Evolutionary conservation across 2,113 vertebrate species (phyloP).

Genomic region (Sinocyclocheilus grahami): DNA sequence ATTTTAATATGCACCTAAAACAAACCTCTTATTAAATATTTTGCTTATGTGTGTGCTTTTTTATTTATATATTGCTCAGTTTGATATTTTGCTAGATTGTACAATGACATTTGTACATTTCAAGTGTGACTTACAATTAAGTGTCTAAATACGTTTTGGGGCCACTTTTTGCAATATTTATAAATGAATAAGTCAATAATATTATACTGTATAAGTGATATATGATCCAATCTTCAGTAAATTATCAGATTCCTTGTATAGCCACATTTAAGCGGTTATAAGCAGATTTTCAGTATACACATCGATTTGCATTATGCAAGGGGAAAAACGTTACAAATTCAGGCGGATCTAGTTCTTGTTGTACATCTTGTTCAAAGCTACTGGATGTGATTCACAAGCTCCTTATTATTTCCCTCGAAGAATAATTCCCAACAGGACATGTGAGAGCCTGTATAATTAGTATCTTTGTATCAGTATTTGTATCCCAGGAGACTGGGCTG

Average conservation of each 20-base stretch:
- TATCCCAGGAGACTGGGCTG: neutral
- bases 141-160: neutral
- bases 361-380: neutral
- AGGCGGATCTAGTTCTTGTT: neutral
- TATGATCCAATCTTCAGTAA: neutral
- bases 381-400: constrained; percentile 3
- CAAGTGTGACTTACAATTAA: neutral
- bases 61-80: no score
- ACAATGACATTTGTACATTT: no score
- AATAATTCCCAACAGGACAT: neutral
- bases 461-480: constrained; percentile 2
- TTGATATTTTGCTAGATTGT: no score
- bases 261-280: neutral
- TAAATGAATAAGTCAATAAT: neutral
- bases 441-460: neutral
- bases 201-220: neutral
- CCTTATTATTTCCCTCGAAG: neutral
- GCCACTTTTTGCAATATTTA: neutral
- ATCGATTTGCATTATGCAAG: neutral
- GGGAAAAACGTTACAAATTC: neutral
- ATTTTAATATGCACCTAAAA: no score
- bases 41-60: no score
- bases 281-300: neutral
- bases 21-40: no score
- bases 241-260: neutral